Evolutionary conservation across 35 echinoderm and acorn worm species (phyloP), one percentile per base, ranked within the genome.

Genomic region (Apostichopus japonicus): DNA sequence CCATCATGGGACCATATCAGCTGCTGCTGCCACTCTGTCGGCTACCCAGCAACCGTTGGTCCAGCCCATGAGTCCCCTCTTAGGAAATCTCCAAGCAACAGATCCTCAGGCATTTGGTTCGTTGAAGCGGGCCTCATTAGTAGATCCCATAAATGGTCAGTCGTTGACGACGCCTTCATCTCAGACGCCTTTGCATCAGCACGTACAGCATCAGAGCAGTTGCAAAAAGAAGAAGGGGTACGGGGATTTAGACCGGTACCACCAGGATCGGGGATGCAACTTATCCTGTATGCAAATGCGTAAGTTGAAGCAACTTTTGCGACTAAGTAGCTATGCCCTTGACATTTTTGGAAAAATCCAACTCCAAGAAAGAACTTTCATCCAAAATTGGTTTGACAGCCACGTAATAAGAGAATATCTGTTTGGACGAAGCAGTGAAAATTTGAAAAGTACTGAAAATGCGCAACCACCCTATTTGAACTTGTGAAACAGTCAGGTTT

Each of bases 161-260:
- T 58, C 77, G 8, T 8, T 73, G 86, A 52, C 33, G 79, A 59
- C 90, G 16, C 86, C 86, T 11, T 89, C 86, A n/a, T 75, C 63
- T 67, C 86, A 72, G 72, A 72, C 86, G 63, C 86, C 86, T 17
- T 67, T 63, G 87, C 80, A 92, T 24, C 87, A 91, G 71, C 75
- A 79, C 21, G 79, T 54, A 56, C 87, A 90, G 88, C 94, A 92
- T 54, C 94, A 94, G 44, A 78, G 10, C 21, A 33, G 75, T 9
- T 91, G 90, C 90, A 91, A 91, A 25, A 91, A 91, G 33, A 91
- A 91, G 73, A 91, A 91, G 8, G 90, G 90, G 16, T 51, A 16
- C 24, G 90, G n/a, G 8, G 90, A 91, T 8, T 14, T 56, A n/a
- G 71, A 77, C 16, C 77, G 10, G 4, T 91, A 91, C 75, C 90